Conservation (phyloP, 2,113 vertebrate genomes). For the Cynoglossus semilaevis region DNA sequence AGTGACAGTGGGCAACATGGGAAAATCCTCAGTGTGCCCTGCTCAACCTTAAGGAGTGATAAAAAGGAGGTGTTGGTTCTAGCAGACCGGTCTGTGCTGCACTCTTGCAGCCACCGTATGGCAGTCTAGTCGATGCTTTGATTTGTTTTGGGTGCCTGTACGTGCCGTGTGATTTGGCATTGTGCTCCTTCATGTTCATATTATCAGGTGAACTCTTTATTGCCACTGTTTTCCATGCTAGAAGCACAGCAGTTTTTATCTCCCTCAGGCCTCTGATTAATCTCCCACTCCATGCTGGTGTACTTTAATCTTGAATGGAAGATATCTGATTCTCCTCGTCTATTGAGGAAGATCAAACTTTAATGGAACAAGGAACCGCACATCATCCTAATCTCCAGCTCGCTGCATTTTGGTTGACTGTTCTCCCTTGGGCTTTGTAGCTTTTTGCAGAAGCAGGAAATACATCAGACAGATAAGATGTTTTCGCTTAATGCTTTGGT, state of each 20-base stretch:
- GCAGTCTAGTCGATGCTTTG: constrained; percentile 50
- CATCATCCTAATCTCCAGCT: constrained; percentile 75
- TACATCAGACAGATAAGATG: constrained; percentile 71
- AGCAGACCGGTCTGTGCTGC: constrained; percentile 60
- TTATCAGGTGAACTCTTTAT: constrained; percentile 76
- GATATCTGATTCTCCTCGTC: constrained; percentile 76
- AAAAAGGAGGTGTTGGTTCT: constrained; percentile 61
- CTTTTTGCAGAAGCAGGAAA: constrained; percentile 72
- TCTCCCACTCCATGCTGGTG: constrained; percentile 67
- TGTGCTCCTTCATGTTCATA: constrained; percentile 69
- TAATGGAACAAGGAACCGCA: constrained; percentile 75
- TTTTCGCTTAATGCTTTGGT: constrained; percentile 66
- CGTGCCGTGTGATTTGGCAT: constrained; percentile 67
- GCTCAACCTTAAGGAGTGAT: constrained; percentile 60
- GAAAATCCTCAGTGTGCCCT: constrained; percentile 62
- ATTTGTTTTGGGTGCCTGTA: constrained; percentile 67
- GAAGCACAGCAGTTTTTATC: constrained; percentile 68
- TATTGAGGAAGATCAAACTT: constrained; percentile 78
- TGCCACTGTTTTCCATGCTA: constrained; percentile 73
- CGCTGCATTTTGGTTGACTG: constrained; percentile 64
- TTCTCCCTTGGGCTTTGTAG: constrained; percentile 65
- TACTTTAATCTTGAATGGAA: constrained; percentile 75
- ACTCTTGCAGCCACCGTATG: constrained; percentile 48
- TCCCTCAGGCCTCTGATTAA: constrained; percentile 70
- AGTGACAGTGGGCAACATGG: constrained; percentile 71